Conservation (phyloP, 30 jellyfish, hydroid and myxozoan species). For the Aurelia aurita complex sp. Pacific region DNA sequence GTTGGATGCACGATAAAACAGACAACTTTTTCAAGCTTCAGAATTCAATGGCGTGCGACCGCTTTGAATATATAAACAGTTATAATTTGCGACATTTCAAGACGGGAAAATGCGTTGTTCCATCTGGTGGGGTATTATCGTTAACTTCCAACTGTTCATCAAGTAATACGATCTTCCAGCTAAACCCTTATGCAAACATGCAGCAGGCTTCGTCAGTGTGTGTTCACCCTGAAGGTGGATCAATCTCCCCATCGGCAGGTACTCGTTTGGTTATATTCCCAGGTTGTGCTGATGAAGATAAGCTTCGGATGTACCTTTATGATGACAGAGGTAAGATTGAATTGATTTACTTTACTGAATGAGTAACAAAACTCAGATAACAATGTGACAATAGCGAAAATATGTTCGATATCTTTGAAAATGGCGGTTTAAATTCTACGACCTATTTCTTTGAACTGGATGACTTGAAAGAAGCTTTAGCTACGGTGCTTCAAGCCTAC, state of each 20-base stretch:
- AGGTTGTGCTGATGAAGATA: background rate
- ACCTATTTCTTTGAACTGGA: no score
- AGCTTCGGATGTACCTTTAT: background rate
- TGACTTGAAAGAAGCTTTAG: no score
- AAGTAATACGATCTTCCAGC: slow-evolving; percentile 7
- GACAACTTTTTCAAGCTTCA: slow-evolving; percentile 4
- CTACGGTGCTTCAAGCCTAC: no score
- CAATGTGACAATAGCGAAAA: no score
- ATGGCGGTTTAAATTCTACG: no score
- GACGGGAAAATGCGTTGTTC: slow-evolving; percentile 36
- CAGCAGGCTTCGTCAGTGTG: background rate
- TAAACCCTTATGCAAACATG: background rate
- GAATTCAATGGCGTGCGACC: slow-evolving; percentile 31
- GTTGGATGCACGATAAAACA: slow-evolving; percentile 27
- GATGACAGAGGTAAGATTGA: background rate
- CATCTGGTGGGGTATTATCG: background rate
- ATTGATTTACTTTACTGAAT: no score
- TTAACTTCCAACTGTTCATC: slow-evolving; percentile 41
- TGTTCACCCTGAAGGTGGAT: background rate
- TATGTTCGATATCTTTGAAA: no score
- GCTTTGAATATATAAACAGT: slow-evolving; percentile 24
- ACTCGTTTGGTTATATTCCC: background rate
- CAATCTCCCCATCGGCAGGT: background rate
- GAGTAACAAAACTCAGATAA: no score
- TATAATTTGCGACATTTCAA: slow-evolving; percentile 22